Conservation (phyloP, 2,113 vertebrate species). For the Pterocles orientalis region DNA sequence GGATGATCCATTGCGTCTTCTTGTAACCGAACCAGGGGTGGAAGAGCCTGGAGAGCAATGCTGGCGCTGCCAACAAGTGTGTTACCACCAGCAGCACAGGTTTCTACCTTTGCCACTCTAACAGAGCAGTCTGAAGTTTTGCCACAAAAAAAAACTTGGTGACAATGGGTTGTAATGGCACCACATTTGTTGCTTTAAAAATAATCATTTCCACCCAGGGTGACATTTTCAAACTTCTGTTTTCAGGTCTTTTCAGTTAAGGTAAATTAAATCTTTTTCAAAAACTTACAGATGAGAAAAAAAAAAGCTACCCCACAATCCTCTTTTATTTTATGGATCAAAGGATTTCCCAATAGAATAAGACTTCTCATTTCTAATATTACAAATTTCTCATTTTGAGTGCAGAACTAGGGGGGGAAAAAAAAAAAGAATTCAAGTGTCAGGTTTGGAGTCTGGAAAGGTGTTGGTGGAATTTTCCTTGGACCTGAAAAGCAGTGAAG, state of each 20-base stretch:
- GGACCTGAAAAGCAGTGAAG: neutral
- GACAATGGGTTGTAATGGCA: neutral
- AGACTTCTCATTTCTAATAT: slow-evolving; percentile 54
- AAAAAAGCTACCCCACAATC: neutral
- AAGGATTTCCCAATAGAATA: slow-evolving; percentile 59
- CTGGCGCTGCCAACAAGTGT: neutral
- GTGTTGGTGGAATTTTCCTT: neutral
- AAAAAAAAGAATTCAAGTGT: neutral
- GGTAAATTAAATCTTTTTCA: neutral
- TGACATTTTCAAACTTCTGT: slow-evolving; percentile 65
- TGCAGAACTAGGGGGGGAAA: neutral
- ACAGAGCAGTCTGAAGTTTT: neutral
- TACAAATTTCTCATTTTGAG: slow-evolving; percentile 30
- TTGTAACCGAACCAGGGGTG: neutral
- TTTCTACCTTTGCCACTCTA: neutral
- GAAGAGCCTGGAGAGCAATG: neutral
- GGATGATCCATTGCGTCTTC: neutral
- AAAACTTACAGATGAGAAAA: slow-evolving; percentile 13
- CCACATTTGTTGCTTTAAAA: slow-evolving; percentile 21
- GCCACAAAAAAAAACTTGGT: neutral
- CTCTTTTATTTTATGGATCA: slow-evolving; percentile 69
- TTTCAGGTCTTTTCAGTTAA: neutral
- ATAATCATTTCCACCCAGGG: neutral
- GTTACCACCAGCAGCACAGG: accelerated
- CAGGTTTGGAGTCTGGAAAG: neutral